These are phyloP conservation scores for Troides aeacus DNA, from an alignment of 2,888 invertebrate species.

Conservation along the genomic window DNA sequence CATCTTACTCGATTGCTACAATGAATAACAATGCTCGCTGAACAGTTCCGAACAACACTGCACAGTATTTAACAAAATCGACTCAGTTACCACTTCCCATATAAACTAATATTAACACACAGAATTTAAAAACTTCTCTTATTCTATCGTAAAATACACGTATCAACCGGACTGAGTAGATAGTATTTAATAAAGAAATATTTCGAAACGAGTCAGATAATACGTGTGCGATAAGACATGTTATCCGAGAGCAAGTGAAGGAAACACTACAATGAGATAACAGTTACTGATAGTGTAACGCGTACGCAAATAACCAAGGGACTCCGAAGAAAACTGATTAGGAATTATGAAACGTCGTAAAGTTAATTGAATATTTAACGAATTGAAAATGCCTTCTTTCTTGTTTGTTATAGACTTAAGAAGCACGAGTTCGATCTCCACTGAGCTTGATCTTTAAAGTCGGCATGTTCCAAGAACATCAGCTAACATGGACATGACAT, in stretches of 20 bases:
- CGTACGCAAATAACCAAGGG: constrained; percentile 32
- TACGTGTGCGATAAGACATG: constrained; percentile 38
- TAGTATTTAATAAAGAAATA: constrained; percentile 30
- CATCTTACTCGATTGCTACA: constrained; percentile 55
- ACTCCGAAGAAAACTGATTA: constrained; percentile 24
- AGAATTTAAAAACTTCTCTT: not conserved
- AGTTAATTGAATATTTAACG: not conserved
- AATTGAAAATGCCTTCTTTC: too few relatives aligned
- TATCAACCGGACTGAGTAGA: not conserved
- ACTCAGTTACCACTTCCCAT: not conserved
- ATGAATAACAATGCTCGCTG: constrained; percentile 52
- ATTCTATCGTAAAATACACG: not conserved
- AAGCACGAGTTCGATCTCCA: too few relatives aligned
- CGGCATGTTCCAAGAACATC: too few relatives aligned
- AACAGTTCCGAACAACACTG: constrained; percentile 39
- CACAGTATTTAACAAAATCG: constrained; percentile 14
- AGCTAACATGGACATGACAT: too few relatives aligned
- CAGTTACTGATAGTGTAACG: constrained; percentile 34
- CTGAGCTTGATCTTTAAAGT: too few relatives aligned
- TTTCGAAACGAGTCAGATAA: constrained; percentile 38
- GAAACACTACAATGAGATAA: constrained; percentile 46
- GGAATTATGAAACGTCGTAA: constrained; percentile 12
- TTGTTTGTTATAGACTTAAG: too few relatives aligned
- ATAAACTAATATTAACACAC: not conserved
- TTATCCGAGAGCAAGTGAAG: constrained; percentile 46